Percentiles rank a stretch among this genome's conserved stretches.
Evolutionary conservation across 30 jellyfish, hydroid and myxozoan species (phyloP).

Genomic region (Turritopsis dohrnii): DNA sequence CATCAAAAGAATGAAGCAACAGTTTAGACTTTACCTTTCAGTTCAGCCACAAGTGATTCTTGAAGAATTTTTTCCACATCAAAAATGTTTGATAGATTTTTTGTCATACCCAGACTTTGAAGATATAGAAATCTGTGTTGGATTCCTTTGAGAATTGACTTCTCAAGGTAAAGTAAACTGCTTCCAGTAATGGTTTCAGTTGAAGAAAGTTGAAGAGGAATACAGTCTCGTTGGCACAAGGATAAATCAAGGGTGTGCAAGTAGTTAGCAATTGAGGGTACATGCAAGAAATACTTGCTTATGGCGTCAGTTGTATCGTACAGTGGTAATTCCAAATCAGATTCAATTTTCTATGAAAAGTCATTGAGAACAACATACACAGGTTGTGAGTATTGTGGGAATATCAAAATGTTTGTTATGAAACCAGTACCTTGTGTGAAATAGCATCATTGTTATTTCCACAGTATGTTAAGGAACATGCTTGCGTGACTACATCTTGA

Average conservation of each 20-base stretch:
- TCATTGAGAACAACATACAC: neutral
- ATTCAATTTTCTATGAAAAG: neutral
- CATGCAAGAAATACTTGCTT: neutral
- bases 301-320: neutral
- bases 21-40: neutral
- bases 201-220: slow-evolving; percentile 9
- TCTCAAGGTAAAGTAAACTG: neutral
- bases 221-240: slow-evolving; percentile 1
- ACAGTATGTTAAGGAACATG: slow-evolving; percentile 22
- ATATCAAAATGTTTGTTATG: neutral
- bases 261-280: slow-evolving; percentile 1
- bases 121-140: neutral
- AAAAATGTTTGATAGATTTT: neutral
- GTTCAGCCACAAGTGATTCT: neutral
- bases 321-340: neutral
- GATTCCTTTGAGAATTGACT: neutral
- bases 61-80: neutral
- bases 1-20: neutral
- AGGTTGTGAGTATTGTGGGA: neutral
- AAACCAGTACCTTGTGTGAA: neutral
- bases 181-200: neutral
- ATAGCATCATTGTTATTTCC: neutral
- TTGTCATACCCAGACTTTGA: neutral
- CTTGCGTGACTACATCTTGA: slow-evolving; percentile 22
- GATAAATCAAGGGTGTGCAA: neutral